A percentile compares a stretch with the other conserved stretches of the same genome.
Conservation (phyloP, 2,113 vertebrate genomes). For the Peromyscus polionotus region DNA sequence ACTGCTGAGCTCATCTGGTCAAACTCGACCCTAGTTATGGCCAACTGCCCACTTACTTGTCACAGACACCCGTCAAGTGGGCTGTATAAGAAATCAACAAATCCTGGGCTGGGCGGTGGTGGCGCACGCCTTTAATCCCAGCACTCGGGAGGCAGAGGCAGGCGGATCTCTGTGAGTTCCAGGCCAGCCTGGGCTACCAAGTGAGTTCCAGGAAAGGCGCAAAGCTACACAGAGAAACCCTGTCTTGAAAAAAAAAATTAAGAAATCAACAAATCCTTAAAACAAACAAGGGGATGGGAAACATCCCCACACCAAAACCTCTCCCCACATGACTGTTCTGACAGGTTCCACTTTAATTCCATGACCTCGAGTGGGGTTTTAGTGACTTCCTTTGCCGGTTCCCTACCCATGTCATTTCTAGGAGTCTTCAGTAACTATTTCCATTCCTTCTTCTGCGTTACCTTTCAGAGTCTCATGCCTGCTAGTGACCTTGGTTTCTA, state of each 20-base stretch:
- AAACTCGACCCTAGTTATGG: background rate
- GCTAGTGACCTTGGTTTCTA: constrained; percentile 20
- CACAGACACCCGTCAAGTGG: no score
- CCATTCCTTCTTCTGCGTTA: background rate
- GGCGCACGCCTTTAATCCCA: no score
- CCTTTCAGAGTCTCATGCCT: background rate
- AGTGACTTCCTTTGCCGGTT: background rate
- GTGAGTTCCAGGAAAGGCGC: no score
- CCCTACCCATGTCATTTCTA: background rate
- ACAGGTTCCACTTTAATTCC: background rate
- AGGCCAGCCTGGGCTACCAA: no score
- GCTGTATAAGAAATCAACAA: background rate
- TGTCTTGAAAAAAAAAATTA: no score
- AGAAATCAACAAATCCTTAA: background rate
- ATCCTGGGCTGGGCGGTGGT: no score
- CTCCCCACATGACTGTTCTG: no score
- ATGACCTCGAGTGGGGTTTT: background rate
- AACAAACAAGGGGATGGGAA: background rate
- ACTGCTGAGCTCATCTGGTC: background rate
- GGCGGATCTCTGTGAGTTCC: no score
- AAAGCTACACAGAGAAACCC: no score
- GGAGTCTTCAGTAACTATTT: background rate
- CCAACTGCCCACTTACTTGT: background rate
- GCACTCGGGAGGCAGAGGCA: no score
- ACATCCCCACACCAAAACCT: background rate